phyloP scores from a whole-genome alignment of 2,888 invertebrate genomes.

The Dyspetes luteomarginatus region DNA sequence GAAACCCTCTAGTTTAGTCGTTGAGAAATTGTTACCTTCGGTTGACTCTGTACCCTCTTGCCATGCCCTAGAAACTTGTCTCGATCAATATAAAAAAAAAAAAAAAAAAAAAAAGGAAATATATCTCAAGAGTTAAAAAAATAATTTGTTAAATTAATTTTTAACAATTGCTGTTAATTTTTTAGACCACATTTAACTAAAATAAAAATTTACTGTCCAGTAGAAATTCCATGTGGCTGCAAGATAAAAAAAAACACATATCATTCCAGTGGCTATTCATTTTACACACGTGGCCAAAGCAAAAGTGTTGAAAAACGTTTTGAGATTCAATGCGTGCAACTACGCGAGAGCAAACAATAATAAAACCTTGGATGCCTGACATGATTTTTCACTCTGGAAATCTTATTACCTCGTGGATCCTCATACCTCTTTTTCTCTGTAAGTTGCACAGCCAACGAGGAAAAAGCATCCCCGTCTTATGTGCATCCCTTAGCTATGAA shows the following conservation, averaged over 20 bases:
- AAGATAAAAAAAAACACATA: no score
- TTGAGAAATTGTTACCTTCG: slow-evolving; percentile 4
- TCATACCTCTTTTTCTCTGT: slow-evolving; percentile 23
- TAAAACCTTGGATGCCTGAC: slow-evolving; percentile 56
- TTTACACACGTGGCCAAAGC: background rate
- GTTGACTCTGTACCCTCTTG: background rate
- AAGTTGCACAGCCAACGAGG: background rate
- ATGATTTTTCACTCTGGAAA: slow-evolving; percentile 69
- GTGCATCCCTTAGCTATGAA: background rate
- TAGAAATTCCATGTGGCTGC: no score
- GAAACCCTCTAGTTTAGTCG: slow-evolving; percentile 9
- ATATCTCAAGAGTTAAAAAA: no score
- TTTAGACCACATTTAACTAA: no score
- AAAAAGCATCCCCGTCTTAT: background rate
- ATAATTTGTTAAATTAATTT: no score
- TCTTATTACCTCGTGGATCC: slow-evolving; percentile 62
- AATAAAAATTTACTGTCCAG: no score
- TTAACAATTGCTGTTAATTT: no score
- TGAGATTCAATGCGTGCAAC: slow-evolving; percentile 47
- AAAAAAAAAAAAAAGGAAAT: background rate
- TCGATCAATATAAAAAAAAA: background rate
- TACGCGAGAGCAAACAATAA: slow-evolving; percentile 41
- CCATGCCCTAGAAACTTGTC: background rate
- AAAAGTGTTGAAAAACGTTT: slow-evolving; percentile 16
- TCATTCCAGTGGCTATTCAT: no score